These are phyloP conservation scores for Campylomormyrus numenius DNA, from an alignment of 2,113 vertebrate genomes.

Conservation along the genomic window DNA sequence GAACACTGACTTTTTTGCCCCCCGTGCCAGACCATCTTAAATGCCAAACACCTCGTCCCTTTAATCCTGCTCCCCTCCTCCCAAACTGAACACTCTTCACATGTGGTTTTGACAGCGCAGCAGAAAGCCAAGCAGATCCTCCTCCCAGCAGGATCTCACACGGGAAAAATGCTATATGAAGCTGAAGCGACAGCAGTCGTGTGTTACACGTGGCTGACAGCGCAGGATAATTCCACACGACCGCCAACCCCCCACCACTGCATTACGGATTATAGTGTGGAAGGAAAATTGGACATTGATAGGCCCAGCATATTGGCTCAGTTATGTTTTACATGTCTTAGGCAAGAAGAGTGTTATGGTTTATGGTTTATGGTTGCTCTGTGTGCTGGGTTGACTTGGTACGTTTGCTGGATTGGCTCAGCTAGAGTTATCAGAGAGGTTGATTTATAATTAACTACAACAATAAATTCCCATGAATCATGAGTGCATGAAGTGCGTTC, in stretches of 20 bases:
- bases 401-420: too few species aligned
- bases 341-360: too few species aligned
- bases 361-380: too few species aligned
- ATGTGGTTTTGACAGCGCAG: not conserved
- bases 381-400: too few species aligned
- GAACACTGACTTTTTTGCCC: not conserved
- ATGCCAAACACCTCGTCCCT: not conserved
- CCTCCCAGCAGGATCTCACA: not conserved
- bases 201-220: not conserved
- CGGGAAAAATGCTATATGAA: not conserved
- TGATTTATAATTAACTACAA: not conserved
- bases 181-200: not conserved
- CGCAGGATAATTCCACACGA: not conserved
- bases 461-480: not conserved
- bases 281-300: too few species aligned
- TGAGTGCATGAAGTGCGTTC: not conserved
- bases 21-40: not conserved
- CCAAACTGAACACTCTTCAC: not conserved
- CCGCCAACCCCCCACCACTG: not conserved
- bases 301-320: too few species aligned
- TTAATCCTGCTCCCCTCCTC: not conserved
- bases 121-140: not conserved
- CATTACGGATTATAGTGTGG: not conserved
- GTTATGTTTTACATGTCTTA: too few species aligned
- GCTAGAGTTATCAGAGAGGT: too few species aligned